Evolutionary conservation across 1,140 invertebrate species (phyloP), one percentile per base, ranked within the genome.

Genomic region (Leptopilina boulardi): DNA sequence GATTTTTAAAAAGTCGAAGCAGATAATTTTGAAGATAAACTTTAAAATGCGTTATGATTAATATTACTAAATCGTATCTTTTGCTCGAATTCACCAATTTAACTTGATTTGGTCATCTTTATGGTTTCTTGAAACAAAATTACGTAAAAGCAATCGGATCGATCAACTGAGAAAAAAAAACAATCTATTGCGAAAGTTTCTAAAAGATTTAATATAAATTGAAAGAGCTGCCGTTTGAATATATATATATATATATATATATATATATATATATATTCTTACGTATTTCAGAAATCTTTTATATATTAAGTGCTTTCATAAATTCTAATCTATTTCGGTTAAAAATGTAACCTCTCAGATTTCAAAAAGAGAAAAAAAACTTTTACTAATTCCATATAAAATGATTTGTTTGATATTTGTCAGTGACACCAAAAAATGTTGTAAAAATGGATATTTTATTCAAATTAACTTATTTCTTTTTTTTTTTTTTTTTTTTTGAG

Each of bases 281-380:
- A 51, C 47, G 47, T 18, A n/a, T 51, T 51, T 51, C 47, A 51
- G 47, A 51, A 51, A 51, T 51, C 47, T 2, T n/a, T n/a, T n/a
- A n/a, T 38, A 30, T 15, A 51, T 51, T 51, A 51, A 51, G 15
- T 51, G 47, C 47, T 51, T 51, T 51, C 47, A 51, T 51, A 51
- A 51, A 51, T 51, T 51, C 47, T 51, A 51, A 51, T 51, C 47
- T 51, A 51, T 51, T 51, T 51, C 47, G 47, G n/a, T n/a, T 51
- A 1, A 51, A 51, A n/a, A 51, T 18, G 47, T 2, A 51, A 51
- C 47, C 6, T 18, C 47, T 51, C 15, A 51, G 47, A 51, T 51
- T 51, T 51, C 47, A 18, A 51, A 51, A 51, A 51, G 3, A 18
- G 18, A 51, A 18, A 51, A 18, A 51, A 51, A 51, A n/a, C 42